A percentile compares a stretch with the other conserved stretches of the same genome.
phyloP scores from a whole-genome alignment of 2,113 vertebrate genomes.

The Rana temporaria region DNA sequence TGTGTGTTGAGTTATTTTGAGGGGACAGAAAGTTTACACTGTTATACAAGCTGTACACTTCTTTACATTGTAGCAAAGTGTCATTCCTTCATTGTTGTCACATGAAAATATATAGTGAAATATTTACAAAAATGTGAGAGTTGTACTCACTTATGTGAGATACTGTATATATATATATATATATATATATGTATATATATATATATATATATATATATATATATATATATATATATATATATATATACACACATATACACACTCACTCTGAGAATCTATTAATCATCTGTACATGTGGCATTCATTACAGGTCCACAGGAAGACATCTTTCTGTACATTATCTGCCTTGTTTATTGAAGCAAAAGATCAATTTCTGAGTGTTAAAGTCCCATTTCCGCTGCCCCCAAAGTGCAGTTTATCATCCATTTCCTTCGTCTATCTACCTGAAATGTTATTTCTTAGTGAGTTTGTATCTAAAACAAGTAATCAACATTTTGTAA shows the following conservation, averaged over 20 bases:
- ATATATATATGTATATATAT: background rate
- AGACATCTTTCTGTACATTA: slow-evolving; percentile 56
- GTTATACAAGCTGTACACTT: too few relatives aligned
- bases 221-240: background rate
- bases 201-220: background rate
- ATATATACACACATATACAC: too few relatives aligned
- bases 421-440: slow-evolving; percentile 59
- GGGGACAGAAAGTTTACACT: too few relatives aligned
- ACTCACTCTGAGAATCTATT: background rate
- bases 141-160: too few relatives aligned
- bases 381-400: slow-evolving; percentile 58
- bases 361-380: slow-evolving; percentile 61
- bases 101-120: too few relatives aligned
- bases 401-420: slow-evolving; percentile 57
- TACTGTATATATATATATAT: background rate
- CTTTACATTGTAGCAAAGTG: too few relatives aligned
- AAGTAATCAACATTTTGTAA: slow-evolving; percentile 62
- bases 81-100: too few relatives aligned
- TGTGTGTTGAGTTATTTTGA: too few relatives aligned
- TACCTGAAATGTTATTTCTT: slow-evolving; percentile 61
- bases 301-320: background rate
- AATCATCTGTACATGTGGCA: background rate
- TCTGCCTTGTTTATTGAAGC: slow-evolving; percentile 50
- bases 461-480: slow-evolving; percentile 59
- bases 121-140: too few relatives aligned